Percentiles rank a stretch among this genome's conserved stretches.
Conservation (phyloP, 2,113 vertebrate genomes). For the Emydocephalus ijimae region DNA sequence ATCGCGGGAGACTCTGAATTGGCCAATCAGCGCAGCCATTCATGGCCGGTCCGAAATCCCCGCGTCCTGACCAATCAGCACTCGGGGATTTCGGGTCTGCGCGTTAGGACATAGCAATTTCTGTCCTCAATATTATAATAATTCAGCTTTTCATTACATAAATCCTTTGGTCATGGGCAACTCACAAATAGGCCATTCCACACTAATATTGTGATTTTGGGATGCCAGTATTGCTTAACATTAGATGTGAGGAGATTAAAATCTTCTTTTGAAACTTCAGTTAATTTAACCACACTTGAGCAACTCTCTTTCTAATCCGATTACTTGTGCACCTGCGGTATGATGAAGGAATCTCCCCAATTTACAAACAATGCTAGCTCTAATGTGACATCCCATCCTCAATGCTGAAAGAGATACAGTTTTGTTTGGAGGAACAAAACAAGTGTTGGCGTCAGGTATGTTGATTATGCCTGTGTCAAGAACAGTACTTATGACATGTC, state of each 20-base stretch:
- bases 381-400: not conserved
- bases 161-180: not conserved
- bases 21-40: too few species aligned
- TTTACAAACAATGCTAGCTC: not conserved
- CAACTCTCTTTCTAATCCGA: not conserved
- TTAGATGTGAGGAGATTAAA: not conserved
- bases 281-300: not conserved
- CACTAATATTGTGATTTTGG: too few species aligned
- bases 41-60: too few species aligned
- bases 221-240: not conserved
- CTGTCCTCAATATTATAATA: not conserved
- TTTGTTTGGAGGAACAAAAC: not conserved
- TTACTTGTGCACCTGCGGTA: not conserved
- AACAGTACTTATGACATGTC: not conserved
- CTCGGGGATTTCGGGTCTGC: too few species aligned
- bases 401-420: not conserved
- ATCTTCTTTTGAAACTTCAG: not conserved
- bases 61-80: too few species aligned
- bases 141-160: not conserved
- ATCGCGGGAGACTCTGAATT: too few species aligned
- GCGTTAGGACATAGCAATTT: too few species aligned
- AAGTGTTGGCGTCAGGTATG: not conserved
- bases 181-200: not conserved
- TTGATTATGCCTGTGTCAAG: not conserved
- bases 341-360: not conserved